These are phyloP conservation scores for Percopsis omiscomaycus DNA, from an alignment of 2,797 vertebrate species.

Conservation along the genomic window DNA sequence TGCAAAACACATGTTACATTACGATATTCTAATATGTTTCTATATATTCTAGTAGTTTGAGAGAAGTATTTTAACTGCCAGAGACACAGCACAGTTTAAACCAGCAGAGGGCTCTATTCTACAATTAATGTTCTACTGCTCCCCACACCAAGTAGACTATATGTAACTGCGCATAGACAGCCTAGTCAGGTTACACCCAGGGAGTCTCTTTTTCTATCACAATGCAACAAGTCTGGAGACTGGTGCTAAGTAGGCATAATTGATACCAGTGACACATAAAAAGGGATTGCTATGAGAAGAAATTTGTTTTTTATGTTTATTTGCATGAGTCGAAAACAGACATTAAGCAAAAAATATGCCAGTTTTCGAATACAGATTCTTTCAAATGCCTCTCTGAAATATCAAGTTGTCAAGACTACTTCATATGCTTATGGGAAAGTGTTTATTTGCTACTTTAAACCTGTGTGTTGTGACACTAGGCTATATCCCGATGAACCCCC, in stretches of 20 bases:
- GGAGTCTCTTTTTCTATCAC: constrained; percentile 11
- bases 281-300: constrained; percentile 3
- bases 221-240: constrained; percentile 20
- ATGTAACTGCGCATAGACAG: constrained; percentile 13
- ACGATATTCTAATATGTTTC: background rate
- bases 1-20: too few species aligned
- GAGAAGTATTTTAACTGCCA: too few species aligned
- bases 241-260: constrained; percentile 15
- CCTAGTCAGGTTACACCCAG: constrained; percentile 60
- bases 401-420: too few species aligned
- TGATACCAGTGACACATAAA: constrained; percentile 36
- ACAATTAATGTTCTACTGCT: background rate
- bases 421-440: too few species aligned
- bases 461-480: too few species aligned
- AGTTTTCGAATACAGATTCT: background rate
- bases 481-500: too few species aligned
- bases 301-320: constrained; percentile 16
- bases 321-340: constrained; percentile 6
- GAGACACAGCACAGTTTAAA: background rate
- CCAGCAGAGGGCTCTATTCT: constrained; percentile 1
- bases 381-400: too few species aligned
- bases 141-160: background rate
- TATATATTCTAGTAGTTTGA: too few species aligned
- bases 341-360: background rate
- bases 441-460: too few species aligned